Conservation (phyloP, 2,113 vertebrate genomes). For the Nothobranchius kuhntae region DNA sequence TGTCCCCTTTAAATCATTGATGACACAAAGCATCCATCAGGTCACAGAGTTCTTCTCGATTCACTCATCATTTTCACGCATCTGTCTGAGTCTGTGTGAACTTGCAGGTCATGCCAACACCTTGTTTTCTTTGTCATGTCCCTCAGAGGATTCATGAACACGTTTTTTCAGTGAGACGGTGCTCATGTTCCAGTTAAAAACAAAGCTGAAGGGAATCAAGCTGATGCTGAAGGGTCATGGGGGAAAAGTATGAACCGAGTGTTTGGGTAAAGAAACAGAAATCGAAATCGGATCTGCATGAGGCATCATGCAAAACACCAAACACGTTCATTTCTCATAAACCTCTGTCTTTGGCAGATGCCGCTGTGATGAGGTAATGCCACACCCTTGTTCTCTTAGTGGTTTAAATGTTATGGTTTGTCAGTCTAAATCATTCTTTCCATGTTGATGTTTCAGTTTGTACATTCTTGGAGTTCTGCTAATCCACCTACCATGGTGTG, state of each 20-base stretch:
- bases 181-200: too few species aligned
- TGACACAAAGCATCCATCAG: too few species aligned
- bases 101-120: background rate
- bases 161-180: background rate
- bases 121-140: background rate
- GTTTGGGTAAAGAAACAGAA: too few species aligned
- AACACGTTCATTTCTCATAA: background rate
- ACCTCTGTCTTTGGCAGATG: background rate
- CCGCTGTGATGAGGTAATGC: background rate
- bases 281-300: background rate
- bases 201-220: too few species aligned
- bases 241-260: too few species aligned
- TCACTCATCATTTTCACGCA: too few species aligned
- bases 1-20: too few species aligned
- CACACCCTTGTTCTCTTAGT: background rate
- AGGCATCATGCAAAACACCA: background rate
- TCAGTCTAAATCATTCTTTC: conserved; percentile 16
- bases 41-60: too few species aligned
- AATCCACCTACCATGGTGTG: conserved; percentile 6
- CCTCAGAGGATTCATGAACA: background rate
- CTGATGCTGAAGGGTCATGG: background rate
- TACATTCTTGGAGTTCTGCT: conserved; percentile 36
- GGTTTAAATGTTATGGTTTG: background rate
- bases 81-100: background rate
- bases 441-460: conserved; percentile 27